Evolutionary conservation across 2,113 vertebrate species (phyloP).

Genomic region (Clinocottus analis): DNA sequence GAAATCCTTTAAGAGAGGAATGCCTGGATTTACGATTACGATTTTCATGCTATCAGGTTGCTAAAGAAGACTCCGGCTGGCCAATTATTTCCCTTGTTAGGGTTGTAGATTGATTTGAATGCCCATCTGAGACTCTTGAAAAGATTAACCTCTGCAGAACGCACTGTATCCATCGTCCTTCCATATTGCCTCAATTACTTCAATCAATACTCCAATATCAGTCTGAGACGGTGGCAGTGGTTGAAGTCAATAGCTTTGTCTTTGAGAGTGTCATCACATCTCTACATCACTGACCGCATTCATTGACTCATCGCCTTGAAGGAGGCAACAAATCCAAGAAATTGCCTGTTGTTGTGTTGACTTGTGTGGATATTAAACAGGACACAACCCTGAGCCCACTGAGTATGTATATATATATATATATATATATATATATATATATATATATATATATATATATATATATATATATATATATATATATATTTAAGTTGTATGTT

Average conservation of each 20-base stretch:
- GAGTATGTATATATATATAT: no score
- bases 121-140: not conserved
- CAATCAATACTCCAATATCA: not conserved
- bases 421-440: no score
- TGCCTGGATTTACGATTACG: conserved; percentile 1
- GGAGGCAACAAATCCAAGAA: conserved; percentile 19
- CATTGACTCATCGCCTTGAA: conserved; percentile 9
- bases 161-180: not conserved
- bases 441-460: no score
- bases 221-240: not conserved
- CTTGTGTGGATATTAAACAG: conserved; percentile 4
- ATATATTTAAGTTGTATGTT: no score
- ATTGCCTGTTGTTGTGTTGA: not conserved
- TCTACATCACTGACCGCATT: not conserved
- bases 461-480: no score
- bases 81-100: not conserved
- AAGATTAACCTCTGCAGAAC: not conserved
- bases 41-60: not conserved
- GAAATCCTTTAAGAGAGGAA: not conserved
- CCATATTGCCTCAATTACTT: not conserved
- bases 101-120: not conserved
- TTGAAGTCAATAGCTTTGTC: not conserved
- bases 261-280: not conserved
- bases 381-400: not conserved
- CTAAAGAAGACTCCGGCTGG: not conserved